Conservation (phyloP, 2,113 vertebrate species). For the Dromas ardeola region DNA sequence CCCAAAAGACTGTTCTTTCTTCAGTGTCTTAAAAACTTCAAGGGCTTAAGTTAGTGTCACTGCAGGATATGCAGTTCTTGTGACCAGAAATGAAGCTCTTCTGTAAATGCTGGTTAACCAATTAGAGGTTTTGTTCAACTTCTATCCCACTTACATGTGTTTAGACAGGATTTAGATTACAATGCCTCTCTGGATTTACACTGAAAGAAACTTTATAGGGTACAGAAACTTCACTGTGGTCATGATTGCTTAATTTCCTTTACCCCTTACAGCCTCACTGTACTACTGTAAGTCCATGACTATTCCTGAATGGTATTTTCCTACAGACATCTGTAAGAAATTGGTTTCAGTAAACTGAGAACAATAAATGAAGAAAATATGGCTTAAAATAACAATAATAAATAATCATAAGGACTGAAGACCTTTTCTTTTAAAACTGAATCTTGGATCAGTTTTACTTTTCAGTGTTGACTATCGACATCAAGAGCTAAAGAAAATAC, state of each 20-base stretch:
- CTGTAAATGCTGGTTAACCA: background rate
- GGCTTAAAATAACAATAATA: background rate
- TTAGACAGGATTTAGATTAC: background rate
- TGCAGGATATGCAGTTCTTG: background rate
- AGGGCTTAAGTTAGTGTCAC: background rate
- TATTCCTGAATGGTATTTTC: background rate
- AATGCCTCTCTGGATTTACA: background rate
- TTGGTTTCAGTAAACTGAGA: background rate
- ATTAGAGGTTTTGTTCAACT: background rate
- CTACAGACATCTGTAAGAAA: background rate
- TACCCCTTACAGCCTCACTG: background rate
- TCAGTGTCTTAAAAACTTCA: background rate
- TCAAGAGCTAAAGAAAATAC: background rate
- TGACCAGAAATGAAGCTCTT: background rate
- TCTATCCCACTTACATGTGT: background rate
- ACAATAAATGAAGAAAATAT: background rate
- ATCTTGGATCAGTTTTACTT: background rate
- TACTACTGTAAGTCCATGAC: background rate
- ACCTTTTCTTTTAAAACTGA: background rate
- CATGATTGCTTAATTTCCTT: background rate
- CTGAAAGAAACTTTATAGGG: background rate
- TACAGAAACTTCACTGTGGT: background rate
- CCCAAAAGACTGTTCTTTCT: fast-evolving
- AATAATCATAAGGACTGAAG: background rate
- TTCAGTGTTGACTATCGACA: fast-evolving